Evolutionary conservation across 2,113 vertebrate genomes (phyloP), one percentile per base, ranked within the genome.

Genomic region (Microcebus jonahi): DNA sequence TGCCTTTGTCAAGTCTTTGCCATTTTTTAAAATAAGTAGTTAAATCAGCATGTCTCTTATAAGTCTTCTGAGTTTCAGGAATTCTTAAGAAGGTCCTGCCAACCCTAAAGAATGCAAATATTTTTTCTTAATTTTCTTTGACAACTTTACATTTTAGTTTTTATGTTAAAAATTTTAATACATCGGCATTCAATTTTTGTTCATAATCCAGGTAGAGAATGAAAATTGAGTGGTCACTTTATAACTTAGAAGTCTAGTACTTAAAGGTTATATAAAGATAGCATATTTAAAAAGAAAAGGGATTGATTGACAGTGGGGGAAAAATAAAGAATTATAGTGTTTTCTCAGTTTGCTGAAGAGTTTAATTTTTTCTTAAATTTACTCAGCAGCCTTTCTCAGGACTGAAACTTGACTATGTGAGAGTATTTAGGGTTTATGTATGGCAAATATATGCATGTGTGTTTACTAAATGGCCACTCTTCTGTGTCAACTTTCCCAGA

Each of bases 341-440:
- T 79, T 63, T 68, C 34, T 80, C 57, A 73, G n/a, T 39, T 29
- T 63, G 12, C 5, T 77, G 18, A 20, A 68, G 8, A 88, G 25
- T 85, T 70, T 92, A 42, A 27, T 48, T 27, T 59, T 95, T 79
- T 68, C 70, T 20, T 73, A n/a, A 79, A 82, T 59, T 88, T 93
- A 84, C 34, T 48, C 27, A 50, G 2, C 17, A 83, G 25, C 15
- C 17, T 79, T 88, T 95, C 42, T 55, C 4, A 15, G 21, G 20
- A 39, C 59, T 76, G 14, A 91, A 88, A 87, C 25, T 63, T 61
- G 11, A 70, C 21, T 36, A 59, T 25, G 3, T 59, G 23, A 39
- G 11, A 70, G 2, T 59, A 48, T 31, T 1, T 61, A 75, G 23
- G 6, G 18, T 50, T 61, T 59, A 61, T 5, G 5, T 55, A 61